Evolutionary conservation across 1,140 invertebrate species (phyloP).

Genomic region (Eufriesea mexicana): DNA sequence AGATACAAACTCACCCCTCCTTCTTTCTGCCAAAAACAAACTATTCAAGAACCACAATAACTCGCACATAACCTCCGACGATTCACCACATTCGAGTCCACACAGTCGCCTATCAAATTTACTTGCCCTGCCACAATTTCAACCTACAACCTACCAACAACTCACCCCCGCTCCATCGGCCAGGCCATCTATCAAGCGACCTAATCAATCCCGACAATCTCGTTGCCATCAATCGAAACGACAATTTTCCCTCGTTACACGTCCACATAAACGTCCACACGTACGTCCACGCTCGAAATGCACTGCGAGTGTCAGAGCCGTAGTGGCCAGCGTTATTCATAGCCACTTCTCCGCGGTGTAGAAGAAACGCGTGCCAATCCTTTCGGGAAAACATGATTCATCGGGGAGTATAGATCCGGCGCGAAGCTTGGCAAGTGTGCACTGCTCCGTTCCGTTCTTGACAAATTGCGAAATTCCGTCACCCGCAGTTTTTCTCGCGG

Average conservation of each 20-base stretch:
- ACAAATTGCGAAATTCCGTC: conserved; percentile 42
- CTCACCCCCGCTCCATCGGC: neutral
- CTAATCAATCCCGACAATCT: conserved; percentile 5
- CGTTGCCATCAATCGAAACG: neutral
- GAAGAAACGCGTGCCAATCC: conserved; percentile 26
- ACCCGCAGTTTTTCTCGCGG: neutral
- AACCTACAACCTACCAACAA: neutral
- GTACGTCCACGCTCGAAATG: neutral
- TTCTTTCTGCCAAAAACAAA: too few species aligned
- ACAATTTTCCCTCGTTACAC: neutral
- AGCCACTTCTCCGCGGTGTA: neutral
- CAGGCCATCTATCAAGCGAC: neutral
- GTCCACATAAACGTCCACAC: neutral
- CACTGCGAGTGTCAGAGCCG: neutral
- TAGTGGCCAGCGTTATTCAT: conserved; percentile 7
- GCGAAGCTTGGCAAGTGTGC: conserved; percentile 13
- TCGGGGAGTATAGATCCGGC: conserved; percentile 9
- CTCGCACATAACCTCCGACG: neutral
- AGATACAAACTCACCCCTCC: too few species aligned
- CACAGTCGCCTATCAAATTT: neutral
- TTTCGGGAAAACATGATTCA: conserved; percentile 56
- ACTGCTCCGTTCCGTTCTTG: conserved; percentile 1
- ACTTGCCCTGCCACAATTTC: neutral
- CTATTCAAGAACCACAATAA: too few species aligned
- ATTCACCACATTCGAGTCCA: neutral